Conservation (phyloP, 2,113 vertebrate species). For the Epinephelus cyanopodus region DNA sequence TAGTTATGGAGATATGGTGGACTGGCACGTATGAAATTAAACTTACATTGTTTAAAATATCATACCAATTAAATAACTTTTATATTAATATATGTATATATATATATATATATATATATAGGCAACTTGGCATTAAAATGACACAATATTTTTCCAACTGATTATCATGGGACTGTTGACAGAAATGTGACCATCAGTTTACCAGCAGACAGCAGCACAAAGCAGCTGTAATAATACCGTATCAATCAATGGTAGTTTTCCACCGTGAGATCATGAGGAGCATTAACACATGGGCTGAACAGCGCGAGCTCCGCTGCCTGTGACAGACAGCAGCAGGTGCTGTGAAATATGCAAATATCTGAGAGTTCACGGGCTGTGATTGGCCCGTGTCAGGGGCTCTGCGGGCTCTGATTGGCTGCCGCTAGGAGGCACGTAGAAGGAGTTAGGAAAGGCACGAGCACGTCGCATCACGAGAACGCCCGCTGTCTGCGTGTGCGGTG, state of each 20-base stretch:
- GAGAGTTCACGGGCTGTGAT: slow-evolving; percentile 18
- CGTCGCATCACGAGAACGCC: slow-evolving; percentile 23
- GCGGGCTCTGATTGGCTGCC: slow-evolving; percentile 38
- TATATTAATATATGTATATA: too few relatives aligned
- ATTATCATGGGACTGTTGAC: not conserved
- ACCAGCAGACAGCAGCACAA: not conserved
- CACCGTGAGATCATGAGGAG: slow-evolving; percentile 12
- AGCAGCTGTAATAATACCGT: not conserved
- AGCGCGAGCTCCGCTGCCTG: not conserved
- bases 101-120: too few relatives aligned
- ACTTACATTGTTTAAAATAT: too few relatives aligned
- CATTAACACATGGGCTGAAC: slow-evolving; percentile 3
- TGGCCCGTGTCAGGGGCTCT: not conserved
- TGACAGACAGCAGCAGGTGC: slow-evolving; percentile 3
- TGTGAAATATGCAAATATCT: slow-evolving; percentile 32
- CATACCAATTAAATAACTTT: too few relatives aligned
- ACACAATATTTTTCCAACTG: not conserved
- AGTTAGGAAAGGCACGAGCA: slow-evolving; percentile 16
- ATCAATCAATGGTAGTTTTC: slow-evolving; percentile 51
- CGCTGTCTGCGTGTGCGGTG: not conserved
- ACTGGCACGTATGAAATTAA: too few relatives aligned
- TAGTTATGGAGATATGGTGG: too few relatives aligned
- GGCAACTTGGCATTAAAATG: too few relatives aligned
- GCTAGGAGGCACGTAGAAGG: not conserved
- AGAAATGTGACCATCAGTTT: not conserved